Conservation (phyloP, 1,140 invertebrate genomes). For the Heliconius congener region DNA sequence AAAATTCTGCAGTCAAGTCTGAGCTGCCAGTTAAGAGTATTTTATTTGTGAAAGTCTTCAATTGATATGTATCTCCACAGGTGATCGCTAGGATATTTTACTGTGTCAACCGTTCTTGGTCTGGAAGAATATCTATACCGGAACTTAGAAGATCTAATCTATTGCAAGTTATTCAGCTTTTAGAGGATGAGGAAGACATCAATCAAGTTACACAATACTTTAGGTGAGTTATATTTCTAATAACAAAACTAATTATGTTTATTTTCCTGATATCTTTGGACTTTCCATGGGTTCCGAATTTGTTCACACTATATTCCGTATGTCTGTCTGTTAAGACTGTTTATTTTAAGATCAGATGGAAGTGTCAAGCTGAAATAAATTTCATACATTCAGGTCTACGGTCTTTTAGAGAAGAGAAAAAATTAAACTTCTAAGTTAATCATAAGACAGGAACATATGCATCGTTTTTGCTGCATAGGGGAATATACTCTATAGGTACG, state of each 20-base stretch:
- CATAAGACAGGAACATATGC: too few species aligned
- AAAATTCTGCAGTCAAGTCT: not conserved
- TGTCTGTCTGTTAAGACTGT: too few species aligned
- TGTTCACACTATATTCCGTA: too few species aligned
- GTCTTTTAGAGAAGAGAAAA: too few species aligned
- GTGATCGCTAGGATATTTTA: slow-evolving; percentile 98
- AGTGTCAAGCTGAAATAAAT: too few species aligned
- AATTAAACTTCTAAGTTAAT: too few species aligned
- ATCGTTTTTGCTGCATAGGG: too few species aligned
- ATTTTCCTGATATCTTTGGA: not conserved
- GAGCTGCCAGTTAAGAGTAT: not conserved
- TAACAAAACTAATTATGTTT: not conserved
- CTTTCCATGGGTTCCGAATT: too few species aligned
- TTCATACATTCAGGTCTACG: too few species aligned
- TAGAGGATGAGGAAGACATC: slow-evolving; percentile 97
- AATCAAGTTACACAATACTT: slow-evolving; percentile 99
- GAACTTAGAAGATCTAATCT: slow-evolving; percentile 97
- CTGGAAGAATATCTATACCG: slow-evolving; percentile 92
- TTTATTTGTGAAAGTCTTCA: slow-evolving; percentile 1
- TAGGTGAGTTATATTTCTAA: slow-evolving; percentile 85
- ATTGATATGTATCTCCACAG: not conserved
- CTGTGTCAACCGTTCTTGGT: slow-evolving; percentile 98
- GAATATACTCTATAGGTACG: too few species aligned
- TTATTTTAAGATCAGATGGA: too few species aligned
- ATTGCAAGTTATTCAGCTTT: slow-evolving; percentile 86